Base-by-base conservation (phyloP, 2,113 vertebrate genomes). In the Globicephala melas region DNA sequence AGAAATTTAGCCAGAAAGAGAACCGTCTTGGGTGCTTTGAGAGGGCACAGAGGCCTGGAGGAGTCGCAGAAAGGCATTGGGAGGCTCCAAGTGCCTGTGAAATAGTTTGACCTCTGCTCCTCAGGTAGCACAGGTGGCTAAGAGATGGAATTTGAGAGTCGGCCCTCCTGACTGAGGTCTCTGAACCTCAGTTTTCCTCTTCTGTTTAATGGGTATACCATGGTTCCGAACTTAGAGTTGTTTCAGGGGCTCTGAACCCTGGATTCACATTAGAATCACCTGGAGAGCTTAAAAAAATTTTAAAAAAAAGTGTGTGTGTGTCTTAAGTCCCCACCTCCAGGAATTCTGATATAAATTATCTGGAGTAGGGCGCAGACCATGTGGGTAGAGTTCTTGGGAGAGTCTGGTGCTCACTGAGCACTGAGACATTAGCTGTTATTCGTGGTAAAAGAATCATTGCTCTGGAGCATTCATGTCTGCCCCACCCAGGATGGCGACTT, bases 401-500 rank as follows among this genome's bases (percentile, higher is more conserved):
- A 8, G 67, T 93, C 95, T 97, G 86, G 86, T 28, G 36, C 62
- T 11, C 8, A 20, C 26, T 44, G 33, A 96, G 62, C 41, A 6
- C 83, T 85, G 79, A 97, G 97, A 93, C 97, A 71, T 89, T 86
- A 80, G 92, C 94, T 89, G 7, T 83, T 93, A 63, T 93, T 80
- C 71, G n/a, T 50, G 86, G 93, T 87, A 9, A 91, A 76, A 82
- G 91, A 95, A 84, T 93, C 95, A 36, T 89, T 94, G 96, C 95
- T 93, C 95, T 38, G 21, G 88, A 92, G 90, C 4, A 6, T 76
- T 89, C 63, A 3, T 36, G 79, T n/a, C 73, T 10, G 82, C 95
- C 83, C 94, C 94, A 58, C 97, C 89, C 92, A 67, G 86, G 73
- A 88, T 9, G 41, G 86, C 80, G 87, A 87, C 91, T 80, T 93